These are phyloP conservation scores for Thalassarche chlororhynchos DNA, from an alignment of 2,113 vertebrate species.

Conservation along the genomic window DNA sequence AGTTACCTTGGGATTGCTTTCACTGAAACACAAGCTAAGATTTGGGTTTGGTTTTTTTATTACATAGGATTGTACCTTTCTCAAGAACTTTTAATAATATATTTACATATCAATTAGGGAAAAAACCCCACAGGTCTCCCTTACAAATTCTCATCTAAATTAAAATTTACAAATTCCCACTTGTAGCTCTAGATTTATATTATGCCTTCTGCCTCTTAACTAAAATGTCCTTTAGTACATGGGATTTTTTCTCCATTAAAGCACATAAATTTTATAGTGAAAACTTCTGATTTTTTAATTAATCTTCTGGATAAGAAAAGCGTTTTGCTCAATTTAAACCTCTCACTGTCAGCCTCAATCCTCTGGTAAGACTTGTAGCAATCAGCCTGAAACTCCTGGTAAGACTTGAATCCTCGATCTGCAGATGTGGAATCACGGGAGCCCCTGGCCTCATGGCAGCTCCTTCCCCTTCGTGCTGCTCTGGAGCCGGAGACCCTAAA, in stretches of 20 bases:
- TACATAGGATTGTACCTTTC: neutral
- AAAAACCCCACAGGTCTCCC: rapidly evolving
- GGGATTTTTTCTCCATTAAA: neutral
- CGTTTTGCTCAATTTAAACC: neutral
- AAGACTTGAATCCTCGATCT: neutral
- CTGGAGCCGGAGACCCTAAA: neutral
- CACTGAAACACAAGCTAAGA: neutral
- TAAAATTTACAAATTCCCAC: neutral
- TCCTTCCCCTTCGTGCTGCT: neutral
- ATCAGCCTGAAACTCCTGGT: neutral
- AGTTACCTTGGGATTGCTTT: neutral
- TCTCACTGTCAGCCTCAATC: neutral
- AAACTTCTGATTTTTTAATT: neutral
- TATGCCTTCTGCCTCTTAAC: neutral
- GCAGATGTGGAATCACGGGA: neutral
- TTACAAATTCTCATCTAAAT: neutral
- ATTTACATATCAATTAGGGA: neutral
- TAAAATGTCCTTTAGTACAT: neutral
- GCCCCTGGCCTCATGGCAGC: neutral
- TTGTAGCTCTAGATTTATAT: neutral
- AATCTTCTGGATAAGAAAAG: neutral
- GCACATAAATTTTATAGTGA: neutral
- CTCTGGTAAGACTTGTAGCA: neutral
- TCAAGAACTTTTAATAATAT: neutral
- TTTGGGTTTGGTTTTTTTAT: neutral